phyloP scores from a whole-genome alignment of 2,113 vertebrate genomes.

The Tachycineta bicolor region DNA sequence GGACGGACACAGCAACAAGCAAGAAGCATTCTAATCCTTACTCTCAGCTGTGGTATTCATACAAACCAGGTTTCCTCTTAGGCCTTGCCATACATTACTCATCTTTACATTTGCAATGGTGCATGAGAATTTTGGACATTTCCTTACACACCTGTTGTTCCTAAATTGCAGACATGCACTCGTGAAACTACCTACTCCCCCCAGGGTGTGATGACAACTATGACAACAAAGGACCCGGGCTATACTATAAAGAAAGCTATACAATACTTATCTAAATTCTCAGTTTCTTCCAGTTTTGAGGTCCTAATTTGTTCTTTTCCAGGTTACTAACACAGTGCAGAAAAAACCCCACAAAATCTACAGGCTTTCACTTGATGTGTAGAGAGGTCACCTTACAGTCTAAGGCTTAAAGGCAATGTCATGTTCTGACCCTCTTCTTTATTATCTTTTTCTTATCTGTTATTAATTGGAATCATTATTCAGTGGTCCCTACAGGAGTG shows the following conservation, averaged over 20 bases:
- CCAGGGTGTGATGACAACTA: not conserved
- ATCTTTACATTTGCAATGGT: not conserved
- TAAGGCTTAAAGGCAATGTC: not conserved
- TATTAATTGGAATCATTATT: not conserved
- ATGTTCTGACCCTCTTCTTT: accelerated
- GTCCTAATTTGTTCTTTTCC: not conserved
- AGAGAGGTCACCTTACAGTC: not conserved
- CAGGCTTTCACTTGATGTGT: not conserved
- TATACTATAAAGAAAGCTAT: not conserved
- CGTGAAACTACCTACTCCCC: not conserved
- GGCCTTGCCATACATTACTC: not conserved
- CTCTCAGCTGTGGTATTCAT: not conserved
- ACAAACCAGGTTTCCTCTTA: not conserved
- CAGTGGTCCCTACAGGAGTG: not conserved
- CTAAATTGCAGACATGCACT: not conserved
- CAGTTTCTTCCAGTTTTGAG: not conserved
- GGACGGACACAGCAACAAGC: too few relatives aligned
- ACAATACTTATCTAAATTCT: not conserved
- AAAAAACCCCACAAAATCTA: not conserved
- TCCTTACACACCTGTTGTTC: not conserved
- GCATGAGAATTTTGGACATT: not conserved
- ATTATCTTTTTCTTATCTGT: not conserved
- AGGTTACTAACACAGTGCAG: not conserved
- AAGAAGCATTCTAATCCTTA: not conserved
- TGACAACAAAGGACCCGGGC: not conserved